Conservation (phyloP, 2,888 invertebrate species). For the Drymonia ruficornis region DNA sequence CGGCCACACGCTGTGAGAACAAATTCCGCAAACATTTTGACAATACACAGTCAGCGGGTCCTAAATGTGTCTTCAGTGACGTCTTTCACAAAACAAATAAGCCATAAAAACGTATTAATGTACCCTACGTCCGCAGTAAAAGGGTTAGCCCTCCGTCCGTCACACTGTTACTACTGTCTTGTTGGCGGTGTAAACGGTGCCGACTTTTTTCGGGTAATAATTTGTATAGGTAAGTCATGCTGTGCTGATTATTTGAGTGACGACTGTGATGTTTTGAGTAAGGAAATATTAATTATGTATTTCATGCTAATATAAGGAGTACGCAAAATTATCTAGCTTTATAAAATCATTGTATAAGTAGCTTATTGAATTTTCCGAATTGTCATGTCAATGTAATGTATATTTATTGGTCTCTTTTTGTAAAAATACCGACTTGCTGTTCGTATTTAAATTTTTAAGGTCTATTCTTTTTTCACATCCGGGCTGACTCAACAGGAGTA, state of each 20-base stretch:
- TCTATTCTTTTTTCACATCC: too few species aligned
- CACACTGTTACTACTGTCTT: conserved; percentile 47
- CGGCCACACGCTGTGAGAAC: conserved; percentile 55
- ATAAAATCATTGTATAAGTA: too few species aligned
- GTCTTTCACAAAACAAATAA: conserved; percentile 55
- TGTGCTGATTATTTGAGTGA: conserved; percentile 4
- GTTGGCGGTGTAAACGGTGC: conserved; percentile 21
- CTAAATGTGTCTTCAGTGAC: conserved; percentile 51
- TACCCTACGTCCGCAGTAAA: conserved; percentile 41
- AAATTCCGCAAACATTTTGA: conserved; percentile 64
- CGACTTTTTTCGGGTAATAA: conserved; percentile 23
- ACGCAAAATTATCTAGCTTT: too few species aligned
- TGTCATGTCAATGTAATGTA: too few species aligned
- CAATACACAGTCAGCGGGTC: conserved; percentile 37
- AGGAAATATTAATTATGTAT: too few species aligned
- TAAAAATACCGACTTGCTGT: too few species aligned
- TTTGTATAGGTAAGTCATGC: conserved; percentile 10
- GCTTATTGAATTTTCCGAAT: too few species aligned
- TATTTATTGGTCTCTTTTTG: too few species aligned
- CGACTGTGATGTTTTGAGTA: not conserved
- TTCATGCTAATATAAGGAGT: too few species aligned
- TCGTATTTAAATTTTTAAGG: too few species aligned
- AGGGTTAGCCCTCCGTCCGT: conserved; percentile 50
- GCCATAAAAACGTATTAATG: conserved; percentile 45
- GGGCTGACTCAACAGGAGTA: too few species aligned